Evolutionary conservation across 2,797 vertebrate species (phyloP).

Genomic region (Poecilia velifera): DNA sequence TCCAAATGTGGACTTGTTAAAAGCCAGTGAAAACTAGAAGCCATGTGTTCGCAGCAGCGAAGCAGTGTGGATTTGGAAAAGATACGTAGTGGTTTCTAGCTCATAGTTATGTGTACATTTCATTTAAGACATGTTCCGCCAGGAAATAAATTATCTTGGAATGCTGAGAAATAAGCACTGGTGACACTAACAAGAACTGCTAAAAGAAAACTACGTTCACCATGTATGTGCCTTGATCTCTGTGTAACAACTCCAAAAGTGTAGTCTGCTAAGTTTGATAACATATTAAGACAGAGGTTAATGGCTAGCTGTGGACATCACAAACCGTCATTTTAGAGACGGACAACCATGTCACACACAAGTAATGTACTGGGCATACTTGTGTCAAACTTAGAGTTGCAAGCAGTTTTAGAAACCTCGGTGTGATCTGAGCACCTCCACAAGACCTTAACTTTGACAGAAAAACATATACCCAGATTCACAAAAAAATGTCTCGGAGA

Average conservation of each 20-base stretch:
- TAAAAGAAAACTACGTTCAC: not conserved
- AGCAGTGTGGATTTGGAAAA: not conserved
- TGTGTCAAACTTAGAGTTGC: conserved; percentile 53
- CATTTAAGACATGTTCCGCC: conserved; percentile 6
- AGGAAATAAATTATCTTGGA: not conserved
- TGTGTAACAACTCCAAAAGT: conserved; percentile 17
- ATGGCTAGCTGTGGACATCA: conserved; percentile 52
- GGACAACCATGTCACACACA: conserved; percentile 64
- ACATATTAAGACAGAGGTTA: conserved; percentile 31
- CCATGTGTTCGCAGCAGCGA: no score
- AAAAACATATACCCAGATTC: conserved; percentile 69
- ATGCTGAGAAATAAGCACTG: not conserved
- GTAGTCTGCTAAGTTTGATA: not conserved
- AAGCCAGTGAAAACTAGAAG: not conserved
- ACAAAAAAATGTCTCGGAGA: conserved; percentile 57
- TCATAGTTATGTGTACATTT: conserved; percentile 17
- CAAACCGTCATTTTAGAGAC: conserved; percentile 54
- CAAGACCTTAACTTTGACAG: conserved; percentile 50
- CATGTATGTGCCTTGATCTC: not conserved
- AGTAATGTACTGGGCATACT: conserved; percentile 46
- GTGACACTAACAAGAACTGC: not conserved
- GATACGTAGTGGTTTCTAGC: conserved; percentile 4
- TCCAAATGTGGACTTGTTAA: not conserved
- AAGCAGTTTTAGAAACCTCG: conserved; percentile 42
- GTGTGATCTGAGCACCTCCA: conserved; percentile 38